Conservation (phyloP, 2,797 vertebrate genomes). For the Hybognathus amarus region DNA sequence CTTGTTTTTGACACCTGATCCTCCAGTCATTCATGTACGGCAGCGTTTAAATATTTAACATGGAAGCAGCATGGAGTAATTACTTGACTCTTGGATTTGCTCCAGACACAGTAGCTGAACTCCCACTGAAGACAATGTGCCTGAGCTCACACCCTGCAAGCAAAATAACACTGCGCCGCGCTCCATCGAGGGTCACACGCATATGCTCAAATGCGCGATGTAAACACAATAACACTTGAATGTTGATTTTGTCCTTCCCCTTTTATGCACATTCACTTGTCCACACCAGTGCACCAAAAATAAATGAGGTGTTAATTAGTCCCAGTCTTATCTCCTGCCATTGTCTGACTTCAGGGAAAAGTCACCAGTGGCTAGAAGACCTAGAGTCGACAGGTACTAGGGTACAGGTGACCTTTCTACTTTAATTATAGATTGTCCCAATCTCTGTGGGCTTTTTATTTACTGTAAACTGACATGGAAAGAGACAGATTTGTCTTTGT, state of each 20-base stretch:
- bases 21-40: constrained; percentile 67
- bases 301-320: constrained; percentile 49
- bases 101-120: constrained; percentile 72
- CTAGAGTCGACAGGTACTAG: constrained; percentile 55
- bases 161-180: constrained; percentile 13
- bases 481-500: constrained; percentile 60
- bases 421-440: constrained; percentile 55
- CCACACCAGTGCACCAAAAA: constrained; percentile 38
- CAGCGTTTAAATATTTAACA: constrained; percentile 82
- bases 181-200: constrained; percentile 30
- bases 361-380: constrained; percentile 44
- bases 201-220: constrained; percentile 33
- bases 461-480: constrained; percentile 61
- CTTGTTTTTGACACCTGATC: constrained; percentile 75
- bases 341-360: constrained; percentile 52
- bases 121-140: constrained; percentile 57
- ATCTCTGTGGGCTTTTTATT: constrained; percentile 52
- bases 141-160: constrained; percentile 30
- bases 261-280: constrained; percentile 28
- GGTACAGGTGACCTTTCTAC: constrained; percentile 54
- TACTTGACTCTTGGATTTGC: constrained; percentile 75
- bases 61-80: constrained; percentile 74
- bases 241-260: constrained; percentile 46
- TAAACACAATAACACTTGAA: constrained; percentile 46
- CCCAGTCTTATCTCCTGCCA: constrained; percentile 38